Evolutionary conservation across 2,113 vertebrate species (phyloP), one percentile per base, ranked within the genome.

Genomic region (Anoplopoma fimbria): DNA sequence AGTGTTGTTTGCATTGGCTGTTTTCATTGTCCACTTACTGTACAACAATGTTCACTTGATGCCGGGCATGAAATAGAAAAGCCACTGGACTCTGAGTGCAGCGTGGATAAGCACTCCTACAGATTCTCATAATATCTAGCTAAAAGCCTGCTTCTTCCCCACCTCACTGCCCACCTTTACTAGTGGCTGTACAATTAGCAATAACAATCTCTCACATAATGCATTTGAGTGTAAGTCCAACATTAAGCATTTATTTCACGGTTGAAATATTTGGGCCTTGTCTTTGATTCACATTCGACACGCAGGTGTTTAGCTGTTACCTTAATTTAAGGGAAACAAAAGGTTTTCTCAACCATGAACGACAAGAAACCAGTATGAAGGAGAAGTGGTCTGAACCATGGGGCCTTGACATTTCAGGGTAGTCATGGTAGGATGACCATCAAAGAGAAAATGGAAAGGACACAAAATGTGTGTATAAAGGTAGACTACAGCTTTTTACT

Each of bases 131-230:
- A 75, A 84, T 64, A 49, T 23, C 27, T 4, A 72, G 82, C 82
- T 88, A 85, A 91, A 88, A 87, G 85, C 74, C 74, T 58, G 9
- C 29, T 80, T 77, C 68, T 68, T 82, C 60, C 25, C 82, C 68
- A 84, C 63, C 57, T 60, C 72, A 51, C 61, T 62, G 63, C 51
- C 21, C 57, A 55, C 64, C 53, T 80, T 74, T 58, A 62, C 62
- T 74, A 77, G 51, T 55, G 58, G 71, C 81, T 79, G 63, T 27
- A 57, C 57, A 88, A 79, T 86, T 74, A 82, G 38, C 51, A 65
- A 47, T 70, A 77, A 75, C 64, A 80, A 62, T 45, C 29, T 36
- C 49, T 79, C 49, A 64, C 53, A 57, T 55, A 69, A 75, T 33
- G 72, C 49, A 51, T 76, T 42, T 75, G 29, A 62, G 42, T 49